Base-by-base conservation (phyloP, 2,113 vertebrate genomes). In the Dipodomys stephensi region DNA sequence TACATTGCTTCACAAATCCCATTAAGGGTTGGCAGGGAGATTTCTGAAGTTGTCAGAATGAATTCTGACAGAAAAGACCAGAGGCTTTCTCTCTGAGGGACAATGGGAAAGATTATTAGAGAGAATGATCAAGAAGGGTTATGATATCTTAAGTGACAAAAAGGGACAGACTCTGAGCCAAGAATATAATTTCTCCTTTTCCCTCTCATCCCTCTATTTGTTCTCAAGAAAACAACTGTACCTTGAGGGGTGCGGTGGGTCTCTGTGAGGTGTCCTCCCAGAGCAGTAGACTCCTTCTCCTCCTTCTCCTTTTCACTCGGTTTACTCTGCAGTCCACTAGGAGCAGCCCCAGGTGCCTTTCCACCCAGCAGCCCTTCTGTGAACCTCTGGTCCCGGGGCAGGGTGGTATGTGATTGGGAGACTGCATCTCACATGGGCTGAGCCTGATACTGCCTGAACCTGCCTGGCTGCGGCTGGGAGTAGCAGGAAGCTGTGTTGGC, bases 351-450 rank as follows among this genome's bases (percentile, higher is more conserved):
- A 73, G 85, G 44, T 80, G 83, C 76, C 0, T 1, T 89, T 84
- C 94, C 95, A 74, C 35, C 32, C 65, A 49, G 90, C 32, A 0
- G 1, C 79, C 67, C 69, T 69, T 78, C 91, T 98, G 97, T 97
- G 94, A 97, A 94, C 65, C 88, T 94, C 90, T 39, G 39, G 94
- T n/a, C 93, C 91, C 62, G 20, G 94, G 83, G 76, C 62, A 95
- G 32, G 20, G 83, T 73, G 87, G 86, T 76, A 84, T 87, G 95
- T 97, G 97, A 98, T 97, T 98, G 98, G 98, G 97, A 96, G 97
- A 95, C 93, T 94, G 87, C 68, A 67, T 91, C 97, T 98, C 96
- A 92, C 97, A 95, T 94, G 98, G 95, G 97, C 87, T 44, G 85
- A 87, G 83, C 94, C 94, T 89, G 82, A 73, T 96, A 97, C 97